Evolutionary conservation across 2,797 vertebrate genomes (phyloP), one percentile per base, ranked within the genome.

Genomic region (Poecilia gillii): DNA sequence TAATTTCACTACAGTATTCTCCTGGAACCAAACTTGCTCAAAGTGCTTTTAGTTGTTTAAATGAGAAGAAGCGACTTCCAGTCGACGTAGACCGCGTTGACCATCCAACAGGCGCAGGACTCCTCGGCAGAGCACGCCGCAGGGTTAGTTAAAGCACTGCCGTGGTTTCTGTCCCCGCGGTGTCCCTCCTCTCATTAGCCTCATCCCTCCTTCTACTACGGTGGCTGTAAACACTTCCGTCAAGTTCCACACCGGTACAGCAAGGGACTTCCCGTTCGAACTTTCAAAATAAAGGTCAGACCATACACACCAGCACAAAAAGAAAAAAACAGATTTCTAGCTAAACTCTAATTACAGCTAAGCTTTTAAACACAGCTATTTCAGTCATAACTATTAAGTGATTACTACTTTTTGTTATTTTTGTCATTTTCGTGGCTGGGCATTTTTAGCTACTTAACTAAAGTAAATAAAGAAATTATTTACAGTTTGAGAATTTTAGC

Each of bases 161-260:
- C 89, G 87, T 80, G 90, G 87, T 84, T 84, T 83, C 74, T 80
- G 79, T 77, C 68, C 16, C 74, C 31, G 73, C 31, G 76, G 53
- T 64, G 84, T 81, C 79, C 82, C 92, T 72, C 86, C 92, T 89
- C 88, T 88, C 78, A 85, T 90, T 75, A 81, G 80, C 8, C 74
- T 20, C 55, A 28, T 31, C 78, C 83, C 87, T 88, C 79, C 78
- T 72, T 83, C 90, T 84, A 18, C 81, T 39, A 13, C 76, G 62
- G 72, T 1, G 49, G 36, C 49, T 2, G 66, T 7, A n/a, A 55
- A 25, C 20, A 39, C n/a, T 36, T 0, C 39, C 0, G 53, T 74
- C 74, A 77, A 25, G 0, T 1, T 1, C 1, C 6, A 12, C 33
- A 1, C 0, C 25, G 59, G 7, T 3, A 16, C 23, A 16, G 8